Evolutionary conservation across 1,140 invertebrate genomes (phyloP), one percentile per base, ranked within the genome.

Genomic region (Vanessa atalanta): DNA sequence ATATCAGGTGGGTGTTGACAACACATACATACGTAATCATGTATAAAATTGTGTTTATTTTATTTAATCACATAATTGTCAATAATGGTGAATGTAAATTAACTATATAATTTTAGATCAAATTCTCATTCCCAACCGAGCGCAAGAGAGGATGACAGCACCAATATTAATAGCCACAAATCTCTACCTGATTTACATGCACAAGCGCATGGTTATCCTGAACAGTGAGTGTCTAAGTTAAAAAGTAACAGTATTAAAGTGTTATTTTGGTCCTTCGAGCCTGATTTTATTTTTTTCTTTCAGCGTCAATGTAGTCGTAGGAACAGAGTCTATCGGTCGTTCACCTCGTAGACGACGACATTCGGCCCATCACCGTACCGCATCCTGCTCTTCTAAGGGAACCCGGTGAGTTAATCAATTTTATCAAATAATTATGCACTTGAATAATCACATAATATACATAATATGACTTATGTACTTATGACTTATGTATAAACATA

Each of bases 161-260:
- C 94, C 31, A 94, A 95, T 76, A 94, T 94, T 79, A 94, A 94
- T 78, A 94, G 96, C 83, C 97, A 97, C 93, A 98, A 98, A 87
- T 97, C 96, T 23, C 92, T 98, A 78, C 97, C 97, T 0, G 97
- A 97, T 90, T 91, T 98, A 47, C 96, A 96, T 78, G 95, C 95
- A 12, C 95, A 95, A 78, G 94, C 95, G 1, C 82, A 91, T 26
- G 84, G 84, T 57, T 93, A 90, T 69, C 80, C 87, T 1, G 92
- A 93, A 80, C 90, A 89, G 89, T 92, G 20, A 87, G 88, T 88
- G 31, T 67, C 7, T 43, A 9, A 43, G 0, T 0, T 43, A 11
- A 43, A 48, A 47, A 15, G 14, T 43, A 61, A 15, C 4, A 51
- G n/a, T 8, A 47, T 26, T 43, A 6, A 43, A 43, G 3, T 31